phyloP scores from a whole-genome alignment of 2,113 vertebrate species.

The Nettapus auritus region DNA sequence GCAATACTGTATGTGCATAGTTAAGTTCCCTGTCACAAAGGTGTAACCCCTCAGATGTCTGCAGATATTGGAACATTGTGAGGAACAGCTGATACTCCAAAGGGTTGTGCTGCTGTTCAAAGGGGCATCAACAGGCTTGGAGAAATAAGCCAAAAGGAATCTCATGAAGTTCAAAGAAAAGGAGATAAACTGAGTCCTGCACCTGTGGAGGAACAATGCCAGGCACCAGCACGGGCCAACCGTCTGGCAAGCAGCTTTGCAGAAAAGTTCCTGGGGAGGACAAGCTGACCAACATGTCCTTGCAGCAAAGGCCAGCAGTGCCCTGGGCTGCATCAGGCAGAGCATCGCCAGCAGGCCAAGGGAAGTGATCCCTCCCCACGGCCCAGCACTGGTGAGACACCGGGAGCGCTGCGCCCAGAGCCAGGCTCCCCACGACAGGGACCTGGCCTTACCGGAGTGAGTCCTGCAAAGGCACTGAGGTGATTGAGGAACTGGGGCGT shows the following conservation, averaged over 20 bases:
- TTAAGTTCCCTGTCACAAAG: not conserved
- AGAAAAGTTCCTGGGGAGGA: not conserved
- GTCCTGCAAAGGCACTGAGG: not conserved
- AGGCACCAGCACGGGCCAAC: not conserved
- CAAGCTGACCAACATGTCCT: not conserved
- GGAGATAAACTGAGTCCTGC: not conserved
- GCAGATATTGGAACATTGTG: not conserved
- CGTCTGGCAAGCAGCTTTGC: not conserved
- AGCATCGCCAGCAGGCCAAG: not conserved
- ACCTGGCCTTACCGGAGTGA: rapidly evolving
- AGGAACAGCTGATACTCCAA: not conserved
- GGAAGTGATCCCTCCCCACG: not conserved
- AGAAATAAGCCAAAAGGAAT: not conserved
- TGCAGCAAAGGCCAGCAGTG: not conserved
- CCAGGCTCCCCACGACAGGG: not conserved
- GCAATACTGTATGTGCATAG: not conserved
- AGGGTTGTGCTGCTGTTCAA: not conserved
- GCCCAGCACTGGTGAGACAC: not conserved
- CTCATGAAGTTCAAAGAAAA: not conserved
- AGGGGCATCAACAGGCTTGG: not conserved
- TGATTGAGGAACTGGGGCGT: not conserved
- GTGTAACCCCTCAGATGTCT: not conserved
- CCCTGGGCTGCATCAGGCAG: not conserved
- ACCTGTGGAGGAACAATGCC: not conserved
- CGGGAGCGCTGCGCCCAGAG: not conserved